Evolutionary conservation across 2,888 invertebrate species (phyloP).

Genomic region (Apamea sordens): DNA sequence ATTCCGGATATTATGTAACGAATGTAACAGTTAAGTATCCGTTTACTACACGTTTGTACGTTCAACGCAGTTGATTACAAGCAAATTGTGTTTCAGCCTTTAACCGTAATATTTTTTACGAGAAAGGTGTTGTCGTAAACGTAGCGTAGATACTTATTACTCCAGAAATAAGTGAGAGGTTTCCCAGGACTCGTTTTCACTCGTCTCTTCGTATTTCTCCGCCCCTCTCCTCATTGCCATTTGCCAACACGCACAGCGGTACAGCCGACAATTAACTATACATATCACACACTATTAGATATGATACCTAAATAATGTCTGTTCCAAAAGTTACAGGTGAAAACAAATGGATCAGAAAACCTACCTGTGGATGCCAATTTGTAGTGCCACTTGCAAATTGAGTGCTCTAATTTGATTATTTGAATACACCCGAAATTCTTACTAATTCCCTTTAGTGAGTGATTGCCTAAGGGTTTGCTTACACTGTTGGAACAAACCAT

Average conservation of each 20-base stretch:
- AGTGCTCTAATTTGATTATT: neutral
- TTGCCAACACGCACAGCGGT: neutral
- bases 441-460: neutral
- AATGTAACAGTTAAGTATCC: slow-evolving; percentile 9
- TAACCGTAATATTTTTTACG: too few species aligned
- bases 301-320: neutral
- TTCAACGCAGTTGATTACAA: neutral
- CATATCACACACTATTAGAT: neutral
- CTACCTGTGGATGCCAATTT: too few species aligned
- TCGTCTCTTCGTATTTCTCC: neutral
- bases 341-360: neutral
- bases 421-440: neutral
- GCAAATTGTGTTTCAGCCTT: neutral
- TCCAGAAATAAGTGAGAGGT: slow-evolving; percentile 17
- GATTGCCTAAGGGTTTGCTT: neutral
- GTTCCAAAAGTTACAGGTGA: neutral
- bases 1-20: slow-evolving; percentile 20
- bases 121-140: neutral
- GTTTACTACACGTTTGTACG: neutral
- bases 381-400: neutral
- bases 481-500: neutral
- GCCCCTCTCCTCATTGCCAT: neutral
- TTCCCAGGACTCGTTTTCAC: slow-evolving; percentile 16
- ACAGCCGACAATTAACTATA: neutral
- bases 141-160: neutral